Evolutionary conservation across 1,140 invertebrate genomes (phyloP).

Genomic region (Papilio polytes): DNA sequence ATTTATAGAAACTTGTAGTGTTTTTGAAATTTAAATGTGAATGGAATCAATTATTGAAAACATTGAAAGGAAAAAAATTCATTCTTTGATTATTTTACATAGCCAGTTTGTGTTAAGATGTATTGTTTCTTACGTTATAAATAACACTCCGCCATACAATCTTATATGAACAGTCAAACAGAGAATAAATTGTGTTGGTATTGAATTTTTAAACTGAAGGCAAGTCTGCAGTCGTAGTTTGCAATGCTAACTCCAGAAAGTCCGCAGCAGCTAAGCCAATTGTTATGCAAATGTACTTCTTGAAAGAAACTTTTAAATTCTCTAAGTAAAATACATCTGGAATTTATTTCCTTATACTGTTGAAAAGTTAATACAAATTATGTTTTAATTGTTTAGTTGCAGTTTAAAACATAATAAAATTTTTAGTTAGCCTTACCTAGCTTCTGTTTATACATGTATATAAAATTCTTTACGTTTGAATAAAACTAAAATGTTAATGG

Average conservation of each 20-base stretch:
- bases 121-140: no score
- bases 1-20: no score
- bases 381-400: not conserved
- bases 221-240: constrained; percentile 9
- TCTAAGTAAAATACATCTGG: constrained; percentile 12
- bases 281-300: constrained; percentile 23
- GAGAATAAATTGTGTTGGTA: constrained; percentile 5
- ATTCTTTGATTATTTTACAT: not conserved
- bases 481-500: no score
- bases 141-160: no score
- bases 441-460: no score
- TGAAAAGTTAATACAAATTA: not conserved
- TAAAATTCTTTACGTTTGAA: no score
- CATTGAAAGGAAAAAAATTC: no score
- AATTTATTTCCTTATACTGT: not conserved
- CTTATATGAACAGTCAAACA: not conserved
- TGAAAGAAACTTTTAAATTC: constrained; percentile 23
- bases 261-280: constrained; percentile 12
- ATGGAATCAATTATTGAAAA: no score
- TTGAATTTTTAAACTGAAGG: constrained; percentile 10
- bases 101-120: not conserved
- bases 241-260: constrained; percentile 14
- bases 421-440: no score
- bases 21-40: no score
- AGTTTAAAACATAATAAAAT: no score